Conservation (phyloP, 1,140 invertebrate species). For the Zaprionus taronus region DNA sequence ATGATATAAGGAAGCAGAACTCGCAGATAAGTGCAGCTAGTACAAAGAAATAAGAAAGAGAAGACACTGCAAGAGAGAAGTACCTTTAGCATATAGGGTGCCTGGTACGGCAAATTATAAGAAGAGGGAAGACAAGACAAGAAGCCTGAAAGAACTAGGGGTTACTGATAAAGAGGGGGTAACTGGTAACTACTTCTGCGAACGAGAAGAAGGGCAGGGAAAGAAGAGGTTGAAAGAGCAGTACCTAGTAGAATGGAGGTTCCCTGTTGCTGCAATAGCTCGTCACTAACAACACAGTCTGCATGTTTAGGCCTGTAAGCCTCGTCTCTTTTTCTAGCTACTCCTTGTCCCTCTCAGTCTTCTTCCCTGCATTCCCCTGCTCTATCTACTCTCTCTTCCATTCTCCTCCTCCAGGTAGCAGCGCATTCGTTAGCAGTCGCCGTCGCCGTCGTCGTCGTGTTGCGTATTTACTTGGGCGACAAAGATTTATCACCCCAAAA, state of each 20-base stretch:
- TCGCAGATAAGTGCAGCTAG: too few relatives aligned
- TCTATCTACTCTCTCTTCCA: conserved; percentile 19
- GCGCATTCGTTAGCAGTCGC: conserved; percentile 27
- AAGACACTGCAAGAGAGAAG: too few relatives aligned
- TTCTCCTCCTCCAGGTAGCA: neutral
- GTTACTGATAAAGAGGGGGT: too few relatives aligned
- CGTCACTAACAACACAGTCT: conserved; percentile 5
- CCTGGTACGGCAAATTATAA: too few relatives aligned
- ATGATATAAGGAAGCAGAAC: too few relatives aligned
- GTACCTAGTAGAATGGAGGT: neutral
- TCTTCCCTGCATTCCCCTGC: neutral
- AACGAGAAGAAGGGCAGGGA: too few relatives aligned
- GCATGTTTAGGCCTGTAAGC: conserved; percentile 28
- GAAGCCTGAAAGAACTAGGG: too few relatives aligned
- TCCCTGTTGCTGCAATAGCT: neutral
- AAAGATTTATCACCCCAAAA: conserved; percentile 73
- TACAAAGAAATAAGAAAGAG: too few relatives aligned
- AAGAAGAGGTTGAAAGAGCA: too few relatives aligned
- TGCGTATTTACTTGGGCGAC: conserved; percentile 67
- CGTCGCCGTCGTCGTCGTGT: conserved; percentile 40
- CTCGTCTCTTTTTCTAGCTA: conserved; percentile 23
- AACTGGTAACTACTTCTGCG: too few relatives aligned
- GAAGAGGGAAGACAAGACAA: too few relatives aligned
- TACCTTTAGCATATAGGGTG: too few relatives aligned
- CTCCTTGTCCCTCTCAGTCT: neutral